Evolutionary conservation across 2,113 vertebrate species (phyloP).

Genomic region (Osmerus eperlanus): DNA sequence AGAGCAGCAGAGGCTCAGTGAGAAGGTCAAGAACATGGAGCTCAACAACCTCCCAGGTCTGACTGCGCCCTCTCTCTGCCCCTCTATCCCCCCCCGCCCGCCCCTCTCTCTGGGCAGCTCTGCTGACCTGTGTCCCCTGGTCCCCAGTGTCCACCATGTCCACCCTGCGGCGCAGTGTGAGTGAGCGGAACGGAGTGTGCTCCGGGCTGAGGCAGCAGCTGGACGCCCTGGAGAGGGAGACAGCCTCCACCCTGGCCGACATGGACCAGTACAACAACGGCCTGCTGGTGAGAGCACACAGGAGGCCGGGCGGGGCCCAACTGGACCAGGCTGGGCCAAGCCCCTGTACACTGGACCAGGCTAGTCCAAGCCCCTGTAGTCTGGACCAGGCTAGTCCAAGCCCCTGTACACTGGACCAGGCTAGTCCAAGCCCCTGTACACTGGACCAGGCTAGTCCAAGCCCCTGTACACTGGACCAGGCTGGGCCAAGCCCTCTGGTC

Average conservation of each 20-base stretch:
- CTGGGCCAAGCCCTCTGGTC: too few relatives aligned
- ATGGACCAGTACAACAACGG: slow-evolving; percentile 88
- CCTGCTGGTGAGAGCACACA: slow-evolving; percentile 76
- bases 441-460: not conserved
- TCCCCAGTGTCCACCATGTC: slow-evolving; percentile 55
- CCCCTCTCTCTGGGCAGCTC: too few relatives aligned
- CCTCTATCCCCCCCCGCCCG: too few relatives aligned
- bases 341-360: not conserved
- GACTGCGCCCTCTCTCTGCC: not conserved
- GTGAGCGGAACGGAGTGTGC: slow-evolving; percentile 83
- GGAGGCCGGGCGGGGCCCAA: too few relatives aligned
- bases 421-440: too few relatives aligned
- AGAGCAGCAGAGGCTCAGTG: slow-evolving; percentile 84
- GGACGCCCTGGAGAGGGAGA: slow-evolving; percentile 85
- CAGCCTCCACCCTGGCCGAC: slow-evolving; percentile 83
- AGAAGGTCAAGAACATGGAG: slow-evolving; percentile 81
- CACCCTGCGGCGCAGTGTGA: slow-evolving; percentile 72
- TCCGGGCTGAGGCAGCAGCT: slow-evolving; percentile 85
- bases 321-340: too few relatives aligned
- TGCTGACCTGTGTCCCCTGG: slow-evolving; percentile 6
- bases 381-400: not conserved
- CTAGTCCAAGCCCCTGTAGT: too few relatives aligned
- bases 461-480: not conserved
- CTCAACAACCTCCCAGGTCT: slow-evolving; percentile 75
- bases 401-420: not conserved